Evolutionary conservation across 2,113 vertebrate genomes (phyloP).

Genomic region (Aptenodytes forsteri): DNA sequence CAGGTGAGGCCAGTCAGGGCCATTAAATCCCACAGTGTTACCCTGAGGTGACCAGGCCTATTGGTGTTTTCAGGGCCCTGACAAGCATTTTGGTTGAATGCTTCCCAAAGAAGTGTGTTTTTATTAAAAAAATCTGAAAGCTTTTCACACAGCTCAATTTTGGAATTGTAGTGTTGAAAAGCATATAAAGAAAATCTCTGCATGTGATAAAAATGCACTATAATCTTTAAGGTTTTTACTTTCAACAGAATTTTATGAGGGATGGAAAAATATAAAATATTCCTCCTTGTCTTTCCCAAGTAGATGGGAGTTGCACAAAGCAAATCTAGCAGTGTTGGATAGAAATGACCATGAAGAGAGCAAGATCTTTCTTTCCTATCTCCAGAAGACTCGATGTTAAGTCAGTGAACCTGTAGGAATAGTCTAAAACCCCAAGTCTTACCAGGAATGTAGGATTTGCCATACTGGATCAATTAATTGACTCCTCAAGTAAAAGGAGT

Average conservation of each 20-base stretch:
- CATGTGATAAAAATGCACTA: background rate
- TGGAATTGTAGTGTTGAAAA: background rate
- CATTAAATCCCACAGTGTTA: rapidly evolving
- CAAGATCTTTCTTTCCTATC: background rate
- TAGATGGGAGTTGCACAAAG: background rate
- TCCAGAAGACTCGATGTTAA: background rate
- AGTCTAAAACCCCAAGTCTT: background rate
- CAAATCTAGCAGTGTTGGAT: background rate
- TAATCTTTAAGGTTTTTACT: background rate
- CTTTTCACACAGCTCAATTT: background rate
- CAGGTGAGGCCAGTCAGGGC: background rate
- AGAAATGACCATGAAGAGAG: background rate
- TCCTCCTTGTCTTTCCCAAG: background rate
- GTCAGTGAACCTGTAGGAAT: background rate
- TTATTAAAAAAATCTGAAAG: background rate
- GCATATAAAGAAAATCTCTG: background rate
- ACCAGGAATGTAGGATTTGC: background rate
- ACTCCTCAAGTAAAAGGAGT: background rate
- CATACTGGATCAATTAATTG: background rate
- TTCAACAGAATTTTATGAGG: background rate
- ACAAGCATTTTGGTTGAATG: background rate
- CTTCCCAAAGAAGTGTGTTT: background rate
- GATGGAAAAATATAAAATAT: background rate
- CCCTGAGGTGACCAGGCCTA: background rate
- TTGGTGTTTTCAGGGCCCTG: background rate